Base-by-base conservation (phyloP, 2,113 vertebrate genomes). In the Geothlypis trichas region DNA sequence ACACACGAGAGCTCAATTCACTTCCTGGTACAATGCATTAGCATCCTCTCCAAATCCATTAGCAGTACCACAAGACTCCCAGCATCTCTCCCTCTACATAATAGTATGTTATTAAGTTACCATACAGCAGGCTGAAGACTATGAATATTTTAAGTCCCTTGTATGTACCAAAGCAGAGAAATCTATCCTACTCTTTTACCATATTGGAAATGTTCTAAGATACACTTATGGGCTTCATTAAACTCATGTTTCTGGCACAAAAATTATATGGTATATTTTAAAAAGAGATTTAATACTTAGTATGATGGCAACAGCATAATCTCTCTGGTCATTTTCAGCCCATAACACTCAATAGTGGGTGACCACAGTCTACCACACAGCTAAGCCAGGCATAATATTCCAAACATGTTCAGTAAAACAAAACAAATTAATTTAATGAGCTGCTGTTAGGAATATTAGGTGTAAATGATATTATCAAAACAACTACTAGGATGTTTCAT, bases 11-110 rank as follows among this genome's bases (percentile, higher is more conserved):
- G 97, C 96, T 97, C 97, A 96, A 91, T 97, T 98, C 96, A 96
- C 97, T 96, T 96, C 95, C 96, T 98, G 97, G 97, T 97, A 93
- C 98, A 96, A 97, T 96, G 90, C 97, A 98, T 98, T 98, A 98
- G 97, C 97, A 98, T 96, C 98, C 98, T 98, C 98, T 98, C 98
- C 97, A 98, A 97, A 98, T 98, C 98, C 98, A 98, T 99, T 98
- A 98, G 97, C 97, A 91, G 93, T 96, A 97, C 98, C 97, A 93
- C 95, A 95, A 95, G 97, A 97, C 97, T 96, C 97, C 97, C 91
- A 95, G 96, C 94, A 96, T 91, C 96, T 39, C 86, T 95, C 91
- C 87, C 96, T 98, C 96, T 97, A 98, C 97, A 97, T 95, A 98
- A 97, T 94, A 97, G 95, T 89, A 94, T 96, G 96, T 97, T 98